Evolutionary conservation across 2,797 vertebrate genomes (phyloP).

Genomic region (Acrocephalus scirpaceus): DNA sequence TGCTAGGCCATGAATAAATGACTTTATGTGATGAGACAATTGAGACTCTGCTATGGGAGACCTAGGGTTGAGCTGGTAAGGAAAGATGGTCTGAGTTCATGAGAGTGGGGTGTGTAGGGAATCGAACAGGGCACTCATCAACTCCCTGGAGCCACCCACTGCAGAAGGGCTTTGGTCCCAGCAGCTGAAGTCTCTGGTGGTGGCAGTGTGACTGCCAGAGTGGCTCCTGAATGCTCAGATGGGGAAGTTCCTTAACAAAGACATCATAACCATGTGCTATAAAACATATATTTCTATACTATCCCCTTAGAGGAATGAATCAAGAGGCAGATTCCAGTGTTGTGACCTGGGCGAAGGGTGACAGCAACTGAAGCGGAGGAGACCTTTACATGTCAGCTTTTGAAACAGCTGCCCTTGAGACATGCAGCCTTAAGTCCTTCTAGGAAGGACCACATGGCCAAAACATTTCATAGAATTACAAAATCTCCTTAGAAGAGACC

Average conservation of each 20-base stretch:
- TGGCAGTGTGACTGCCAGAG: neutral
- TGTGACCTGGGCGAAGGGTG: neutral
- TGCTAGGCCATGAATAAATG: neutral
- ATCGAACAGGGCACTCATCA: fast-evolving
- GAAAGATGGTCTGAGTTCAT: neutral
- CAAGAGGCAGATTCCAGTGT: neutral
- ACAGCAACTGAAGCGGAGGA: neutral
- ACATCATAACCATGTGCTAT: neutral
- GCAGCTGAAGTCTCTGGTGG: neutral
- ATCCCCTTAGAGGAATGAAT: neutral
- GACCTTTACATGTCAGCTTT: neutral
- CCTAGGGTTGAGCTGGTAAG: fast-evolving
- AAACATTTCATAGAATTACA: neutral
- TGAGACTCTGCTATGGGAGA: neutral
- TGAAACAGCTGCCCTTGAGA: neutral
- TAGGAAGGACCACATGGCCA: neutral
- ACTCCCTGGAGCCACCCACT: neutral
- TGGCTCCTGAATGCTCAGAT: neutral
- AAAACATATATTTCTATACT: fast-evolving
- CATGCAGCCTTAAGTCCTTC: neutral
- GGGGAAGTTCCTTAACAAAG: neutral
- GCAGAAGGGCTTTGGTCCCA: neutral
- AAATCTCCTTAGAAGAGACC: neutral
- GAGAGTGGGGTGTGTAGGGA: neutral
- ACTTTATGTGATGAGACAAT: no score